Evolutionary conservation across 1,140 invertebrate genomes (phyloP).

Genomic region (Lordiphosa stackelbergi): DNA sequence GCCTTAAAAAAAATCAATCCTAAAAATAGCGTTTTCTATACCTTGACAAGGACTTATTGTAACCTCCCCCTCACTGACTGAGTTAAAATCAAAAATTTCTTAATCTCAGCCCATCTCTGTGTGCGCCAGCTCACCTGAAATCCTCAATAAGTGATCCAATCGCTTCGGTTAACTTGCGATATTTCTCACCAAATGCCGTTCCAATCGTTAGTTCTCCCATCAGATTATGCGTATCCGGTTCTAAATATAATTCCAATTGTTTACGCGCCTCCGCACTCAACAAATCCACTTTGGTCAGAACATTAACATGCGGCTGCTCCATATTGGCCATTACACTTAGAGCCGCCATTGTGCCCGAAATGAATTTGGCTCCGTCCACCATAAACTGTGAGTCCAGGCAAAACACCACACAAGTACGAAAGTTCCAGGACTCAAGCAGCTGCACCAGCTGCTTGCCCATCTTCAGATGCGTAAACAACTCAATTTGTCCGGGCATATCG

Average conservation of each 20-base stretch:
- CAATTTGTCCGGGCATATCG: conserved; percentile 99
- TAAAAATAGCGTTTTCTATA: no score
- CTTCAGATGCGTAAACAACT: conserved; percentile 97
- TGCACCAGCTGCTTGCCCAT: conserved; percentile 91
- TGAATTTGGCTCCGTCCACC: conserved; percentile 96
- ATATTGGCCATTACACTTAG: conserved; percentile 97
- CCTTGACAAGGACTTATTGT: no score
- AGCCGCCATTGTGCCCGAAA: conserved; percentile 95
- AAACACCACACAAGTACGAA: conserved; percentile 94
- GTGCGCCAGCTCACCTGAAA: conserved; percentile 78
- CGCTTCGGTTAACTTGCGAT: conserved; percentile 86
- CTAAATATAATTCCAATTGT: conserved; percentile 89
- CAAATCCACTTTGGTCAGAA: conserved; percentile 97
- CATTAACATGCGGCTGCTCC: conserved; percentile 95
- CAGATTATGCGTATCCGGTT: conserved; percentile 89
- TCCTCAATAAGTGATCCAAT: conserved; percentile 92
- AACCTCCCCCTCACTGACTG: no score
- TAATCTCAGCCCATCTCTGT: no score
- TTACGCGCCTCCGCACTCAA: conserved; percentile 89
- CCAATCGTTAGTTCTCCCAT: conserved; percentile 80
- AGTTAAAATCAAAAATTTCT: no score
- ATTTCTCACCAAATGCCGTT: conserved; percentile 86
- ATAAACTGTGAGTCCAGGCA: conserved; percentile 98
- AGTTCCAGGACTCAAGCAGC: conserved; percentile 91
- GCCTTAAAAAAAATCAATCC: no score